Percentiles rank a stretch among this genome's conserved stretches.
These are phyloP conservation scores for Halichoeres trimaculatus DNA, from an alignment of 2,113 vertebrate genomes.

Conservation along the genomic window DNA sequence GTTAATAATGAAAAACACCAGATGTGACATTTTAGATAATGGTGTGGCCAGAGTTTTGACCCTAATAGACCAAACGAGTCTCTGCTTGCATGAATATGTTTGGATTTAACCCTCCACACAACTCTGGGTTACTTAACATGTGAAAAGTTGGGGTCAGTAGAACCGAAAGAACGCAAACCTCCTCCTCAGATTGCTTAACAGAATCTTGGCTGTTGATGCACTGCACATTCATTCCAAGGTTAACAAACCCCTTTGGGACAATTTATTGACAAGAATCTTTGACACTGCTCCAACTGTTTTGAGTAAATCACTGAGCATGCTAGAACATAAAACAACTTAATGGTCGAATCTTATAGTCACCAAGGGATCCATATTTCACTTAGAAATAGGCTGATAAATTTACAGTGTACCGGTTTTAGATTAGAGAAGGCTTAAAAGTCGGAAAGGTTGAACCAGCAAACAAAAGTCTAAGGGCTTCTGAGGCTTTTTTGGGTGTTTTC, in stretches of 20 bases:
- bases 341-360: neutral
- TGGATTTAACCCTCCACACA: constrained; percentile 22
- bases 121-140: too few relatives aligned
- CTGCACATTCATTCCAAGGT: neutral
- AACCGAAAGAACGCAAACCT: neutral
- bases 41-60: too few relatives aligned
- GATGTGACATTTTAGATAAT: too few relatives aligned
- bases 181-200: constrained; percentile 11
- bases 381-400: neutral
- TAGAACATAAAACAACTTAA: neutral
- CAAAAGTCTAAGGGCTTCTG: constrained; percentile 1
- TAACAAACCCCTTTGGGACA: neutral
- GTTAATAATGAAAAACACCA: too few relatives aligned
- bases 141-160: too few relatives aligned
- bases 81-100: neutral
- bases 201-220: neutral
- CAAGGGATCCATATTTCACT: neutral
- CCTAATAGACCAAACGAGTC: neutral
- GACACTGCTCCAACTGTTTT: neutral
- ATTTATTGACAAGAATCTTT: neutral
- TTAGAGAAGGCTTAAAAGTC: neutral
- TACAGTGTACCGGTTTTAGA: neutral
- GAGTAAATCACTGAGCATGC: neutral
- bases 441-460: neutral
- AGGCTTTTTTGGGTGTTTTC: neutral